Evolutionary conservation across 1,140 invertebrate genomes (phyloP).

Genomic region (Grapholita molesta): DNA sequence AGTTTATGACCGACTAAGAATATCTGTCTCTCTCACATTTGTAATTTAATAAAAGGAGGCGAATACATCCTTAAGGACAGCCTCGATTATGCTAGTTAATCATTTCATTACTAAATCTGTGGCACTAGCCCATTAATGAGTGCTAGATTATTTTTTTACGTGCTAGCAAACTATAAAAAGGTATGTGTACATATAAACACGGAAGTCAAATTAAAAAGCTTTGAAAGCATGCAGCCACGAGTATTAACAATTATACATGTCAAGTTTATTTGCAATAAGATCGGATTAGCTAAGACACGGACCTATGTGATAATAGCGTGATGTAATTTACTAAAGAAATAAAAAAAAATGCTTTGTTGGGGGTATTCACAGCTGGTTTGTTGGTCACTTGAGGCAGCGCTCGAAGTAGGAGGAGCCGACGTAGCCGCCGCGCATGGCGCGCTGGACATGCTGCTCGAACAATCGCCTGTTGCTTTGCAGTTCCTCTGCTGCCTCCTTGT

Average conservation of each 20-base stretch:
- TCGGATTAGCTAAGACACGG: neutral
- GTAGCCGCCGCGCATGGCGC: constrained; percentile 97
- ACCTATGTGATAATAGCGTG: constrained; percentile 9
- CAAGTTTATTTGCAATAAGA: neutral
- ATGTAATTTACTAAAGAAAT: constrained; percentile 36
- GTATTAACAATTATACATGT: neutral
- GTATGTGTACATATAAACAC: neutral
- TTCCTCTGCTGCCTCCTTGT: constrained; percentile 99
- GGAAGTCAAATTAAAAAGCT: neutral
- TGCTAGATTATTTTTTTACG: neutral
- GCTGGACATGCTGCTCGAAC: constrained; percentile 97
- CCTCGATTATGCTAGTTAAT: neutral
- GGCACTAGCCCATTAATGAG: neutral
- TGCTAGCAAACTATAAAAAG: neutral
- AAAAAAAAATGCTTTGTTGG: constrained; percentile 69
- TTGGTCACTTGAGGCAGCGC: constrained; percentile 95
- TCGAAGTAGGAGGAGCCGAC: constrained; percentile 96
- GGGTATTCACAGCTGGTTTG: constrained; percentile 53
- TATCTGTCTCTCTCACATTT: neutral
- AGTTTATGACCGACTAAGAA: neutral
- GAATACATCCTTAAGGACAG: neutral
- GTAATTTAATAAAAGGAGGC: neutral
- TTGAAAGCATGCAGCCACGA: neutral
- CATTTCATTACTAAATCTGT: too few species aligned
- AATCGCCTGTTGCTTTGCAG: constrained; percentile 95